Base-by-base conservation (phyloP, 2,797 vertebrate genomes). In the Pseudotriccus pelzelni region DNA sequence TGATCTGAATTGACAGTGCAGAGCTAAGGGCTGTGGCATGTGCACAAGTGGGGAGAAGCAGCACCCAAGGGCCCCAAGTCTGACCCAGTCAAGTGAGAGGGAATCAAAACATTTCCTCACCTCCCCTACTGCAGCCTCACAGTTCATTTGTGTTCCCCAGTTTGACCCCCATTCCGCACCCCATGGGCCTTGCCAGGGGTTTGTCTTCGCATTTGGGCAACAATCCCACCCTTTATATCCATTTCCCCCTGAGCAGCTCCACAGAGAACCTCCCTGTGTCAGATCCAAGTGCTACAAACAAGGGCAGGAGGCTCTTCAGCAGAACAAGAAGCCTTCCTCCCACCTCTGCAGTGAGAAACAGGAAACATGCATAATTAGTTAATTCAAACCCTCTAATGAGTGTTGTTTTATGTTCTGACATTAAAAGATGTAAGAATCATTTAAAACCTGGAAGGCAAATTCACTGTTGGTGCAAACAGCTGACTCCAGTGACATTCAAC, bases 401-500 rank as follows among this genome's bases (percentile, higher is more conserved):
- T 4, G 0, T 44, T 86, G 66, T 6, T 79, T 93, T 91, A 72
- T 86, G 67, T 84, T 93, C 94, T 90, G 74, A 70, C 70, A 81
- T 90, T 88, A 96, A 93, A 92, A 67, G 76, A 87, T 79, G 67
- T n/a, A 91, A 90, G 79, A 93, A 89, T 86, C 32, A 46, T 91
- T 94, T 84, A 79, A 88, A 95, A 90, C 74, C 94, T 82, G 85
- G 92, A 94, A 97, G 91, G 94, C 74, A 93, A 69, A 91, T 60
- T 56, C 69, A 64, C 20, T 86, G 52, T 78, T 91, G 70, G 73
- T 93, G 74, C 74, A 88, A 90, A 87, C 91, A 92, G 69, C 92
- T 95, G 94, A 93, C 89, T 95, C 72, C 94, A 94, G 94, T 93
- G 94, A 96, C 95, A 93, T 94, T 93, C 94, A 95, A 50, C 83